Percentiles rank a stretch among this genome's conserved stretches.
Conservation (phyloP, 2,113 vertebrate genomes). For the Panthera uncia region DNA sequence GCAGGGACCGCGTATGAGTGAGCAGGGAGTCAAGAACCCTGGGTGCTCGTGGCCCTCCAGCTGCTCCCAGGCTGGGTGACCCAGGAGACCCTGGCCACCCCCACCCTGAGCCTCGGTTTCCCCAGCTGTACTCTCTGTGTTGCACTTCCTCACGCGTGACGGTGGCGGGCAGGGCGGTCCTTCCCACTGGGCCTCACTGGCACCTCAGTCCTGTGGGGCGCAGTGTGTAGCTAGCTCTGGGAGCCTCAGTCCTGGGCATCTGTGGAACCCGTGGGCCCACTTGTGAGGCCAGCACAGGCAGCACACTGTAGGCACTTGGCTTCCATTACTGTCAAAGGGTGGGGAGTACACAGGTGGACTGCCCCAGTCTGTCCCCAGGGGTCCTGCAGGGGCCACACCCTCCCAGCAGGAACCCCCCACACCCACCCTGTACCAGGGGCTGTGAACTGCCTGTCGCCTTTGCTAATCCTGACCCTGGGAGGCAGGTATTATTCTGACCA, state of each 20-base stretch:
- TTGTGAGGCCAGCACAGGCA: background rate
- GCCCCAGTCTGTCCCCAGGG: background rate
- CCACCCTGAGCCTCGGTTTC: background rate
- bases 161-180: background rate
- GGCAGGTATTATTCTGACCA: background rate
- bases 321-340: background rate
- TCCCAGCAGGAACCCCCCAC: background rate
- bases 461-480: background rate
- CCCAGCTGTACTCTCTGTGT: background rate
- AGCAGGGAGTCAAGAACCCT: background rate
- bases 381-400: background rate
- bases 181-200: background rate
- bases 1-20: background rate
- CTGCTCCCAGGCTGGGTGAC: background rate
- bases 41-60: background rate
- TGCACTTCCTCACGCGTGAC: background rate
- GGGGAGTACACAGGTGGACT: background rate
- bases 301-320: background rate
- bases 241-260: background rate
- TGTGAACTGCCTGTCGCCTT: background rate
- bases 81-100: background rate
- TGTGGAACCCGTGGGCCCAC: background rate
- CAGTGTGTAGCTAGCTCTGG: background rate
- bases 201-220: background rate
- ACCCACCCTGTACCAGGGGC: background rate